A percentile compares a stretch with the other conserved stretches of the same genome.
phyloP scores from a whole-genome alignment of 1,140 invertebrate genomes.

The Pogonomyrmex barbatus region DNA sequence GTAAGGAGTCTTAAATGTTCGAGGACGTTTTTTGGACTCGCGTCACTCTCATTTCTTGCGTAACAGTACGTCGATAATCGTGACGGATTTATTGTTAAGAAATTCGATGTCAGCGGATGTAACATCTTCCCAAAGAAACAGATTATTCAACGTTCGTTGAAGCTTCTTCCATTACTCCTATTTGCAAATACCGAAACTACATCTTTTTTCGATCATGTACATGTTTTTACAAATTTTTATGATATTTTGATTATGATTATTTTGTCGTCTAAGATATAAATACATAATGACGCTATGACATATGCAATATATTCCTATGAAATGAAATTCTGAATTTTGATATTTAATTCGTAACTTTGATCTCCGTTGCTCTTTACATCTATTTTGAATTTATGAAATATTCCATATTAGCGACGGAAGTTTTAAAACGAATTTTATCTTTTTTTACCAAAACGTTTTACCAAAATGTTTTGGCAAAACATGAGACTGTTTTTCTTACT shows the following conservation, averaged over 20 bases:
- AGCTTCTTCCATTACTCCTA: neutral
- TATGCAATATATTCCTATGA: neutral
- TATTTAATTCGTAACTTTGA: neutral
- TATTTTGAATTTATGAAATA: neutral
- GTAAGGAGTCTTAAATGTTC: neutral
- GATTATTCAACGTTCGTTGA: constrained; percentile 28
- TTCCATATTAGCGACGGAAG: neutral
- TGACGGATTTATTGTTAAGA: constrained; percentile 33
- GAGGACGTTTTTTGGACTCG: neutral
- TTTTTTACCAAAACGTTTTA: neutral
- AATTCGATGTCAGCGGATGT: neutral
- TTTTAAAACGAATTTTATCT: constrained; percentile 15
- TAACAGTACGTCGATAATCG: constrained; percentile 24
- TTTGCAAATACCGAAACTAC: neutral
- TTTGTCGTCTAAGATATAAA: too few species aligned
- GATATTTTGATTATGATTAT: neutral
- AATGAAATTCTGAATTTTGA: neutral
- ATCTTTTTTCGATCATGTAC: neutral
- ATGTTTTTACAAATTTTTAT: neutral
- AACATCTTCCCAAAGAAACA: constrained; percentile 12
- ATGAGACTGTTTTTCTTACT: neutral
- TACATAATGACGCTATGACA: neutral
- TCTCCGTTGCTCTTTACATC: neutral
- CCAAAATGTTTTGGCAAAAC: neutral
- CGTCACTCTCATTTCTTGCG: constrained; percentile 14